Evolutionary conservation across 2,888 invertebrate genomes (phyloP).

Genomic region (Pheosia tremula): DNA sequence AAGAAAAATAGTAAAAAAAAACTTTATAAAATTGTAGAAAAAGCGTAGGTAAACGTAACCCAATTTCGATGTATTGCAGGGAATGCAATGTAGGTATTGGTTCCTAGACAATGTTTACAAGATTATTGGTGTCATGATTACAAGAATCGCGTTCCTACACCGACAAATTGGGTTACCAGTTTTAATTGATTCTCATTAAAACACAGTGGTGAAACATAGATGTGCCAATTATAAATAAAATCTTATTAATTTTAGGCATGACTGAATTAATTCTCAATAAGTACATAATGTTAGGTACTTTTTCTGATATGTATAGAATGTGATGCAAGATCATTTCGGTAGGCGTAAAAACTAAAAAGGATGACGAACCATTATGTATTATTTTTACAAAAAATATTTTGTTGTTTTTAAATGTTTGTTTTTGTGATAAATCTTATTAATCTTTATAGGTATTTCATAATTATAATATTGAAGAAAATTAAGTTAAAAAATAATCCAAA

Average conservation of each 20-base stretch:
- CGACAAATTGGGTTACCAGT: conserved; percentile 32
- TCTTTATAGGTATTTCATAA: no score
- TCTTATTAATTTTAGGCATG: conserved; percentile 46
- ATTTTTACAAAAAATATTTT: conserved; percentile 40
- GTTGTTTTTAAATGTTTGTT: no score
- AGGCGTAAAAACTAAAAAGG: conserved; percentile 27
- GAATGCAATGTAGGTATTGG: conserved; percentile 18
- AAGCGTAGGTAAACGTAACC: conserved; percentile 27
- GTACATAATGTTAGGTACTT: conserved; percentile 36
- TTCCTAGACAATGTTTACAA: neutral
- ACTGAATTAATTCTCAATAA: conserved; percentile 47
- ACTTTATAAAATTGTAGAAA: conserved; percentile 18
- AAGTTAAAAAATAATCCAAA: no score
- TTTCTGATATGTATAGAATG: no score
- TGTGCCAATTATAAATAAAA: conserved; percentile 51
- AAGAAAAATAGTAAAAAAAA: conserved; percentile 23
- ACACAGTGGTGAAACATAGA: conserved; percentile 38
- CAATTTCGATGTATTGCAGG: conserved; percentile 4
- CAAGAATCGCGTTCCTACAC: neutral
- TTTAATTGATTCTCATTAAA: conserved; percentile 23
- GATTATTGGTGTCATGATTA: neutral
- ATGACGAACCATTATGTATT: conserved; percentile 38
- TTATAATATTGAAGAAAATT: no score
- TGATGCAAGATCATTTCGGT: neutral
- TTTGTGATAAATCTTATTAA: no score